These are phyloP conservation scores for Hyla sarda DNA, from an alignment of 2,113 vertebrate genomes.

Conservation along the genomic window DNA sequence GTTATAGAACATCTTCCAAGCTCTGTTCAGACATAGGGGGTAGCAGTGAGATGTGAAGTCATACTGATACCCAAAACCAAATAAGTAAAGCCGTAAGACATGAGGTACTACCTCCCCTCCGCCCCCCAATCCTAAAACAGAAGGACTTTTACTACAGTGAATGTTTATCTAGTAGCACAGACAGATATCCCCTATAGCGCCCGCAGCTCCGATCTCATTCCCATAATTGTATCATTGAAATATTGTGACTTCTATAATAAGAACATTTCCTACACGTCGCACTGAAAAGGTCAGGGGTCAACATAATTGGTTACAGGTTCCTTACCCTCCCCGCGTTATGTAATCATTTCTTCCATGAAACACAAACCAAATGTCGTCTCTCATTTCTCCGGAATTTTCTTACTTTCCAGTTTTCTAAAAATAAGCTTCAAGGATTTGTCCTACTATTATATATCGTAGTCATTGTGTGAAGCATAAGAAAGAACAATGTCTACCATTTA, in stretches of 20 bases:
- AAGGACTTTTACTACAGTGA: background rate
- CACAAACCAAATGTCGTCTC: constrained; percentile 21
- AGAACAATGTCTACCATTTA: too few relatives aligned
- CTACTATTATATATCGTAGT: too few relatives aligned
- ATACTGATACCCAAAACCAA: too few relatives aligned
- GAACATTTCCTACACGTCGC: background rate
- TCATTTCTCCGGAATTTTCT: background rate
- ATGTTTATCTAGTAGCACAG: too few relatives aligned
- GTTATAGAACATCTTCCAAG: too few relatives aligned
- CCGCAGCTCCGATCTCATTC: background rate
- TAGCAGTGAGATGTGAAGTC: too few relatives aligned
- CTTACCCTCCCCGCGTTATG: background rate
- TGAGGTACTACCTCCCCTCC: too few relatives aligned
- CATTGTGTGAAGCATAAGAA: too few relatives aligned
- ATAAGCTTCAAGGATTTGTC: too few relatives aligned
- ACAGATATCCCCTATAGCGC: background rate
- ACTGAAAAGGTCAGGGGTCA: background rate
- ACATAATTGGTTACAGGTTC: background rate
- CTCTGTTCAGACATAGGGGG: too few relatives aligned
- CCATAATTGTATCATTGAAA: background rate
- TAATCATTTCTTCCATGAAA: background rate
- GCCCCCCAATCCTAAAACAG: background rate
- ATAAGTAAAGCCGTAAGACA: too few relatives aligned
- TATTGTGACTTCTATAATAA: constrained; percentile 8
- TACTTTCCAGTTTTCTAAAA: too few relatives aligned